Percentiles rank a stretch among this genome's conserved stretches.
These are phyloP conservation scores for Sebastes fasciatus DNA, from an alignment of 2,113 vertebrate genomes.

Conservation along the genomic window DNA sequence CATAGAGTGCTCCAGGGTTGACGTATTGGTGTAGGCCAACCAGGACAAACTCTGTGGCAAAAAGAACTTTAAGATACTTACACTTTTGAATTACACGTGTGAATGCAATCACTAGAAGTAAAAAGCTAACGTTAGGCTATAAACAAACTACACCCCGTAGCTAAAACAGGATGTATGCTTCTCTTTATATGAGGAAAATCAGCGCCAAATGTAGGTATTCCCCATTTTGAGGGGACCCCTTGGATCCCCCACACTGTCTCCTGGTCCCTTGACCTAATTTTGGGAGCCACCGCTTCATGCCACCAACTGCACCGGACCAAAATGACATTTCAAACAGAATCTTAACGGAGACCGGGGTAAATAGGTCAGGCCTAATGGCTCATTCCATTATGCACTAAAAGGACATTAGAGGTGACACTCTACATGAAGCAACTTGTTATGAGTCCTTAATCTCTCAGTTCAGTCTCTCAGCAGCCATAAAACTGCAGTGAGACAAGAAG, in stretches of 20 bases:
- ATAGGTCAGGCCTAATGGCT: slow-evolving; percentile 68
- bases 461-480: slow-evolving; percentile 71
- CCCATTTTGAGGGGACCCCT: neutral
- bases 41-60: too few species aligned
- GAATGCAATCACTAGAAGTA: too few species aligned
- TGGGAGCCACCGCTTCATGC: neutral
- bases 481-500: slow-evolving; percentile 70
- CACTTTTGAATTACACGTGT: too few species aligned
- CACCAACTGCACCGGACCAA: slow-evolving; percentile 26
- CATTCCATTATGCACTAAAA: slow-evolving; percentile 58
- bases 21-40: too few species aligned
- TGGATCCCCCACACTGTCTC: neutral
- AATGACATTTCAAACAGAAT: slow-evolving; percentile 43
- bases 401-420: slow-evolving; percentile 73
- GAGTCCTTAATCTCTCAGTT: slow-evolving; percentile 69
- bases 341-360: slow-evolving; percentile 34
- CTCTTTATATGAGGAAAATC: neutral
- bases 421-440: slow-evolving; percentile 72
- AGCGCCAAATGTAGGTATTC: neutral
- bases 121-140: too few species aligned
- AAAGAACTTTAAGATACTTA: too few species aligned
- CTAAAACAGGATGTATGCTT: neutral
- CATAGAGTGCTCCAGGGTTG: too few species aligned
- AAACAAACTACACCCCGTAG: too few species aligned
- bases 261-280: slow-evolving; percentile 28